Evolutionary conservation across 2,113 vertebrate genomes (phyloP), one percentile per base, ranked within the genome.

Genomic region (Archilochus colubris): DNA sequence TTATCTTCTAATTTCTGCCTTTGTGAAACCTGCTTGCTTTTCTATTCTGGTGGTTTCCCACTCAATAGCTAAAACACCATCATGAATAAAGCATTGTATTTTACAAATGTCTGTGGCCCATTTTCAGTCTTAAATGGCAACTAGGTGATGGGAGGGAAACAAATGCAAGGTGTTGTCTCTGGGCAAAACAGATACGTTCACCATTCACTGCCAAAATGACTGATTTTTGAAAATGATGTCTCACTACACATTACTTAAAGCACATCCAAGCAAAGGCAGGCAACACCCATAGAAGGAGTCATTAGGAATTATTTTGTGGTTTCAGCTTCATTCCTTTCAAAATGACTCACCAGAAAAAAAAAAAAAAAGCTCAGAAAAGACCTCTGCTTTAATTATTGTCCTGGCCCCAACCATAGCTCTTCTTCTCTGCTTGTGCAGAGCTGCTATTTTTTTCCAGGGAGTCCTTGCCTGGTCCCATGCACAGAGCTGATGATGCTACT

Each of bases 401-500:
- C 64, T 28, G n/a, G 57, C 36, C 66, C 44, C 50, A 22, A 33
- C 30, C 14, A 3, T 6, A 61, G 55, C n/a, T 62, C 62, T 43
- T 30, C 19, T 23, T 31, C 30, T 63, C 89, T 57, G 68, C 12
- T 50, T 20, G 5, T 5, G 36, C 27, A 46, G 55, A 33, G 80
- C n/a, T 5, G 3, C 6, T 6, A 18, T 59, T 72, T 73, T 74
- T 74, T 70, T 54, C 24, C 44, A 38, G 28, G 21, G 48, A 40
- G 48, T 12, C 46, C 23, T 31, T 18, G 30, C 62, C 6, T 7
- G 20, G n/a, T 57, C 33, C 55, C 3, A 6, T 23, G 40, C 54
- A 31, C 0, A 1, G 51, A 20, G 40, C 1, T 17, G 70, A 31
- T 61, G 2, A 2, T 15, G 14, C 46, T 40, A 3, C 68, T 24